Percentiles rank a stretch among this genome's conserved stretches.
Evolutionary conservation across 2,113 vertebrate species (phyloP).

Genomic region (Muscicapa adusta): DNA sequence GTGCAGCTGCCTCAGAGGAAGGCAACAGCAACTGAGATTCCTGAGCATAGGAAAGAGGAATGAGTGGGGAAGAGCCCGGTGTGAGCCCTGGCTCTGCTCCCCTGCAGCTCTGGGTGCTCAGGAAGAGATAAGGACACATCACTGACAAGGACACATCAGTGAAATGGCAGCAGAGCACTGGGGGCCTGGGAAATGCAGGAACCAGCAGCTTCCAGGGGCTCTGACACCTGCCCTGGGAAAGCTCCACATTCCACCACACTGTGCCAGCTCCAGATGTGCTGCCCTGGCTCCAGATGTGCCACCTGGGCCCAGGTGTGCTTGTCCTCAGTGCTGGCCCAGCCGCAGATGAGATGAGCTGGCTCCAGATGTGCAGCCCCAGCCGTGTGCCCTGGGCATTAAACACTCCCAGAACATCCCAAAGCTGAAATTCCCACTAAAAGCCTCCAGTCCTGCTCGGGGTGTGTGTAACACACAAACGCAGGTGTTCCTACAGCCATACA

Average conservation of each 20-base stretch:
- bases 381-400: fast-evolving
- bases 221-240: fast-evolving
- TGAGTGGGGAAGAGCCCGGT: fast-evolving
- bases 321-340: fast-evolving
- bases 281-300: neutral
- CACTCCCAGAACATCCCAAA: neutral
- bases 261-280: neutral
- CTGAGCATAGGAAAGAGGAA: neutral
- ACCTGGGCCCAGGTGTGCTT: neutral
- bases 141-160: too few species aligned
- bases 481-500: fast-evolving
- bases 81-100: fast-evolving
- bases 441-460: fast-evolving
- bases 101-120: fast-evolving
- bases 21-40: fast-evolving
- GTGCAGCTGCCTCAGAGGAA: fast-evolving
- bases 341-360: neutral
- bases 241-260: fast-evolving
- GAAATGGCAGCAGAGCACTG: neutral
- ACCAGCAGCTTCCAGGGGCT: neutral
- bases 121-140: neutral
- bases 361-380: neutral
- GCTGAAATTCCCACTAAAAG: fast-evolving
- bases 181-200: neutral
- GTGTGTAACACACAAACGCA: fast-evolving